Base-by-base conservation (phyloP, 2,797 vertebrate genomes). In the Sebastes hopkinsi region DNA sequence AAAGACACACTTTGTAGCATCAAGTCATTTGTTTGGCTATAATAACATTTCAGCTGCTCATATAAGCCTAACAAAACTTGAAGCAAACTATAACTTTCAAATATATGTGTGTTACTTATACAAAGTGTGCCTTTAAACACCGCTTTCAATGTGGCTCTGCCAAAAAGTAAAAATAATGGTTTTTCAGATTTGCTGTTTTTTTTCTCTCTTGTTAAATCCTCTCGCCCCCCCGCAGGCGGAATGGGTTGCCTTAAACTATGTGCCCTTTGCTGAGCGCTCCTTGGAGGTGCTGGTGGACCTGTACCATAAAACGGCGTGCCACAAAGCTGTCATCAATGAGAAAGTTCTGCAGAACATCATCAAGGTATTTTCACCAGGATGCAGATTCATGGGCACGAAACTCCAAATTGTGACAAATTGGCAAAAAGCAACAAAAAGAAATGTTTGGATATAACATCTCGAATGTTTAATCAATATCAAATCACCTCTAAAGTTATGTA, bases 221-320 rank as follows among this genome's bases (percentile, higher is more conserved):
- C 6, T 65, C 50, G 4, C 50, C 58, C 59, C 72, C 25, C 72
- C 25, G 6, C 91, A 99, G 98, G 98, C 98, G 1, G 99, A 99
- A 91, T 99, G 99, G 99, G 98, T 99, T 88, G 99, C 98, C 88
- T 94, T 99, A 97, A 99, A 99, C 96, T 99, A 99, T 0, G 98
- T 99, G 86, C 99, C 99, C 18, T 99, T 99, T 95, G 99, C 99
- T 67, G 99, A 99, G 93, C 97, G 97, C 67, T 99, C 99, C 55
- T 69, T 99, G 91, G 98, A 99, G 95, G 97, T 99, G 88, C 94
- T 99, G 87, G 97, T 98, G 90, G 98, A 99, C 90, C 96, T 99
- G 60, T 99, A 99, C 92, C 98, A 99, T 83, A 99, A 99, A 94
- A 99, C 99, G 23, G 98, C 98, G 27, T 99, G 98, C 90, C 99